These are phyloP conservation scores for Caenorhabditis sp. DNA, from an alignment of 2,888 invertebrate genomes.

Conservation along the genomic window DNA sequence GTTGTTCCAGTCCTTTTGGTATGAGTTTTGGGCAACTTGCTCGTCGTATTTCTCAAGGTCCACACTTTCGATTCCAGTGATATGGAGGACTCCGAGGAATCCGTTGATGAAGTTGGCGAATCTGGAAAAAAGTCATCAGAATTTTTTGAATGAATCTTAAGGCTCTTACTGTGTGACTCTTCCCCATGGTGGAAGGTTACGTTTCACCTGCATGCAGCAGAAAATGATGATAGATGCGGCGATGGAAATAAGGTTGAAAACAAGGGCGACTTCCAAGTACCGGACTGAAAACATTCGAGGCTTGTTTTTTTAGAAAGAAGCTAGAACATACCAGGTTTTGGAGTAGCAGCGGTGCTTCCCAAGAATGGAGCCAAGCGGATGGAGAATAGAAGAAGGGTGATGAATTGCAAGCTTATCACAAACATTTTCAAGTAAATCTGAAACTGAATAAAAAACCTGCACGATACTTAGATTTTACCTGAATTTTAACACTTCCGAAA, in stretches of 20 bases:
- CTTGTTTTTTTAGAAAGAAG: neutral
- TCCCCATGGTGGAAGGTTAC: slow-evolving; percentile 81
- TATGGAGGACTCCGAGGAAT: slow-evolving; percentile 80
- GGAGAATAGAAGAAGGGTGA: slow-evolving; percentile 81
- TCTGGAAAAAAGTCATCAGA: slow-evolving; percentile 61
- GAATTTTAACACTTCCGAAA: slow-evolving; percentile 76
- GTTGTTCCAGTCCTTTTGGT: slow-evolving; percentile 78
- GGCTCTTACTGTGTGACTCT: slow-evolving; percentile 76
- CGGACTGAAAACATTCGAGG: slow-evolving; percentile 74
- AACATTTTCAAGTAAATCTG: slow-evolving; percentile 81
- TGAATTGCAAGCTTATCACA: slow-evolving; percentile 80
- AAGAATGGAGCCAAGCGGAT: slow-evolving; percentile 81
- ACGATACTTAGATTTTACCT: slow-evolving; percentile 33
- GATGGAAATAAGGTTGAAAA: slow-evolving; percentile 80
- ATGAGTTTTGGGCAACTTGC: slow-evolving; percentile 65
- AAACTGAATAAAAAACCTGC: neutral
- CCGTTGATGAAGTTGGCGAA: slow-evolving; percentile 79
- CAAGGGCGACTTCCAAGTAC: slow-evolving; percentile 81
- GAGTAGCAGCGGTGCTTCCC: slow-evolving; percentile 79
- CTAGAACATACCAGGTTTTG: slow-evolving; percentile 74
- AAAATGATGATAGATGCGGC: slow-evolving; percentile 75
- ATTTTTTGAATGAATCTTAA: neutral
- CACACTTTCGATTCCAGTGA: slow-evolving; percentile 75
- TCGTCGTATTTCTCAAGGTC: slow-evolving; percentile 77
- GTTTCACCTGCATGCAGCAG: slow-evolving; percentile 74